A percentile compares a stretch with the other conserved stretches of the same genome.
Evolutionary conservation across 2,113 vertebrate genomes (phyloP).

Genomic region (Proteles cristata): DNA sequence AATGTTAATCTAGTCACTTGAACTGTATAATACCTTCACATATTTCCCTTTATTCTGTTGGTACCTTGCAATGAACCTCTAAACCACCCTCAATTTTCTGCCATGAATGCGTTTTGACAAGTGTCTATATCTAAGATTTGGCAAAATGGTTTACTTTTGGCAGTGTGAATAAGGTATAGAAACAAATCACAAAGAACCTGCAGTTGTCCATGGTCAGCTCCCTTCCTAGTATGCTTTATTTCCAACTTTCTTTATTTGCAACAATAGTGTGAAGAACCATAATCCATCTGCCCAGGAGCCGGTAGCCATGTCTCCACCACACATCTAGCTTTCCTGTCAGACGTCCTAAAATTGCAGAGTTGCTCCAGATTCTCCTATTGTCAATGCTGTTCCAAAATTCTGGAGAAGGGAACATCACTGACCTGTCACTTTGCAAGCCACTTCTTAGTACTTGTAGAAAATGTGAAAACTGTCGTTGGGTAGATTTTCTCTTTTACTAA

Average conservation of each 20-base stretch:
- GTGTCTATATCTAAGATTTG: background rate
- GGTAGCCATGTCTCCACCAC: background rate
- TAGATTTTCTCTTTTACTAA: background rate
- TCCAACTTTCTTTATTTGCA: background rate
- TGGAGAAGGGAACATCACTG: background rate
- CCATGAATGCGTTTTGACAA: background rate
- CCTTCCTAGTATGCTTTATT: background rate
- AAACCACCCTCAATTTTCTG: background rate
- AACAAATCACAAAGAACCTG: background rate
- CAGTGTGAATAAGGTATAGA: background rate
- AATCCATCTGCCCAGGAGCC: background rate
- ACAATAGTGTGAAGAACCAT: background rate
- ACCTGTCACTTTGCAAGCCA: background rate
- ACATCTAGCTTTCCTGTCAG: background rate
- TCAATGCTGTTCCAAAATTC: background rate
- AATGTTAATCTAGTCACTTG: background rate
- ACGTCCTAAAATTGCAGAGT: background rate
- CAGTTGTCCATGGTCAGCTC: background rate
- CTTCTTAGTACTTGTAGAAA: background rate
- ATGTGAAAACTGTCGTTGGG: background rate
- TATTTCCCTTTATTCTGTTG: background rate
- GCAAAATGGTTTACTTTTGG: background rate
- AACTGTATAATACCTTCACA: background rate
- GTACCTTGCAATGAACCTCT: background rate
- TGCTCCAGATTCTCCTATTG: background rate